Percentiles rank a stretch among this genome's conserved stretches.
These are phyloP conservation scores for Pelodiscus sinensis DNA, from an alignment of 2,113 vertebrate species.

Conservation along the genomic window DNA sequence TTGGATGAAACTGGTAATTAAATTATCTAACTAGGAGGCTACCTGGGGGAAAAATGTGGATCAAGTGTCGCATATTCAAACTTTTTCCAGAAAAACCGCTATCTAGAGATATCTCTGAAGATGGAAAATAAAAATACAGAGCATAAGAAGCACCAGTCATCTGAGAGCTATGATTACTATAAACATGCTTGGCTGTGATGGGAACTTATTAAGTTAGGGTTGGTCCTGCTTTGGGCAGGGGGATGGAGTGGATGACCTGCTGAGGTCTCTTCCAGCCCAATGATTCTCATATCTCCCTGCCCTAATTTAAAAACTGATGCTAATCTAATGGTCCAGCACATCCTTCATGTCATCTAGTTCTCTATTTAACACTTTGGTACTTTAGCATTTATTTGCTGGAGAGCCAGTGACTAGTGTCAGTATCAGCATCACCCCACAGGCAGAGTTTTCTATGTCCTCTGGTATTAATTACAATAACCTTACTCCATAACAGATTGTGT, in stretches of 20 bases:
- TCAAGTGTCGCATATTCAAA: slow-evolving; percentile 30
- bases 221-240: too few relatives aligned
- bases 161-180: background rate
- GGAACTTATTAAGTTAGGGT: background rate
- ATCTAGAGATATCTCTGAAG: slow-evolving; percentile 9
- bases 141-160: background rate
- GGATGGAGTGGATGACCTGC: too few relatives aligned
- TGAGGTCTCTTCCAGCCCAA: too few relatives aligned
- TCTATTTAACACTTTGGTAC: background rate
- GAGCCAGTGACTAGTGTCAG: background rate
- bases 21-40: slow-evolving; percentile 24
- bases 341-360: background rate
- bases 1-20: background rate
- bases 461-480: background rate
- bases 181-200: background rate
- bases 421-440: background rate
- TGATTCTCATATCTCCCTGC: background rate
- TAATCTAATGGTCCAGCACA: background rate
- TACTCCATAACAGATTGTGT: background rate
- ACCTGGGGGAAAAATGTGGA: slow-evolving; percentile 11
- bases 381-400: background rate
- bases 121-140: slow-evolving; percentile 4
- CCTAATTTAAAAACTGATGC: background rate
- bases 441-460: background rate
- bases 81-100: slow-evolving; percentile 19